Conservation (phyloP, 2,113 vertebrate species). For the Hemichromis elongatus region DNA sequence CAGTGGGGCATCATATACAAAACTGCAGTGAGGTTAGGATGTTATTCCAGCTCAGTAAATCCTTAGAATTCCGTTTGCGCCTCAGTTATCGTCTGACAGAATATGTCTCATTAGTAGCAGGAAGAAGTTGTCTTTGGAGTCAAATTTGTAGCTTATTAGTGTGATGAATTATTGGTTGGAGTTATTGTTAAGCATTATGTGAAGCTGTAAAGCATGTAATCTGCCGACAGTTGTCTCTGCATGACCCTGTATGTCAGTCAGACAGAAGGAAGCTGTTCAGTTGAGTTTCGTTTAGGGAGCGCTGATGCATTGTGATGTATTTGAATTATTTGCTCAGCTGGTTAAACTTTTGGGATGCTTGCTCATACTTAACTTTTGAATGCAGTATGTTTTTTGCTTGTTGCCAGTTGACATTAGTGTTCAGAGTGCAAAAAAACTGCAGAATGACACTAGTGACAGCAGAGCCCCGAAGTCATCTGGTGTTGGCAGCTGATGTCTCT, state of each 20-base stretch:
- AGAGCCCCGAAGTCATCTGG: not conserved
- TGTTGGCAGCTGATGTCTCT: not conserved
- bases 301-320: not conserved
- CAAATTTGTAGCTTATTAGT: constrained; percentile 10
- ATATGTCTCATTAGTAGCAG: constrained; percentile 10
- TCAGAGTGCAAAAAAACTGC: not conserved
- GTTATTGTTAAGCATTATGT: not conserved
- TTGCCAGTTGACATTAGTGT: not conserved
- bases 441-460: not conserved
- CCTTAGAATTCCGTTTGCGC: not conserved
- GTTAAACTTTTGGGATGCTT: not conserved
- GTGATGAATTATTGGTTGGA: not conserved
- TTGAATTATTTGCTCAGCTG: not conserved
- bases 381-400: not conserved
- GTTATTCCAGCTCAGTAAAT: not conserved
- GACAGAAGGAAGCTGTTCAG: not conserved
- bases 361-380: not conserved
- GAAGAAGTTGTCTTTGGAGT: not conserved
- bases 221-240: not conserved
- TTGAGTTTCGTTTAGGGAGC: not conserved
- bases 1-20: not conserved
- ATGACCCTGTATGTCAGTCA: not conserved
- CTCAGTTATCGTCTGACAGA: constrained; percentile 11
- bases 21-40: not conserved
- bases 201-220: not conserved